These are phyloP conservation scores for Rissa tridactyla DNA, from an alignment of 2,113 vertebrate genomes.

Conservation along the genomic window DNA sequence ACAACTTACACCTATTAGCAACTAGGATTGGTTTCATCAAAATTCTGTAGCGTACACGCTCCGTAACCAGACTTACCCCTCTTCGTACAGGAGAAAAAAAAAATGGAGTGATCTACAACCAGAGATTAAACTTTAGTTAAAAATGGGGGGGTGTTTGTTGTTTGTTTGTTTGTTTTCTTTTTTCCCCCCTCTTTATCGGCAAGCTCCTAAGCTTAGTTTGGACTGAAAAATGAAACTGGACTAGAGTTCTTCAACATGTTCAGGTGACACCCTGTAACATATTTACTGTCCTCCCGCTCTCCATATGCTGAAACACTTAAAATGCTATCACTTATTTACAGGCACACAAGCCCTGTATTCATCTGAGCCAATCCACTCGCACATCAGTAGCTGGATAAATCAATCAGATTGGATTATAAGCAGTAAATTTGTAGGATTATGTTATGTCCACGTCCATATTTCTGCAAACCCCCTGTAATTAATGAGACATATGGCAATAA, in stretches of 20 bases:
- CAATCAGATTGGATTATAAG: background rate
- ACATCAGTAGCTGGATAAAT: background rate
- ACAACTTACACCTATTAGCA: background rate
- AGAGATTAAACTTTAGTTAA: background rate
- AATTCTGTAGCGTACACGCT: background rate
- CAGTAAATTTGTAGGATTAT: background rate
- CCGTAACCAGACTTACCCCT: background rate
- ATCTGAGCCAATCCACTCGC: background rate
- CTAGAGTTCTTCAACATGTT: background rate
- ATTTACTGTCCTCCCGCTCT: background rate
- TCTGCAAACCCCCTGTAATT: background rate
- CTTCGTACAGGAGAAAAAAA: background rate
- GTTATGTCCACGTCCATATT: background rate
- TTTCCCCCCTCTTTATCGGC: fast-evolving
- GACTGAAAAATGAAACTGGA: background rate
- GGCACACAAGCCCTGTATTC: background rate
- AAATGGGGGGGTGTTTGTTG: background rate
- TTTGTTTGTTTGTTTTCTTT: no score
- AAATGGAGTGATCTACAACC: fast-evolving
- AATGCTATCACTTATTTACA: background rate
- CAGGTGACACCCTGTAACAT: background rate
- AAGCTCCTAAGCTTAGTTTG: background rate
- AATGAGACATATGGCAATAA: background rate
- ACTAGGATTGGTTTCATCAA: background rate
- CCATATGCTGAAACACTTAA: background rate